phyloP scores from a whole-genome alignment of 2,113 vertebrate genomes.

The Podocnemis expansa region DNA sequence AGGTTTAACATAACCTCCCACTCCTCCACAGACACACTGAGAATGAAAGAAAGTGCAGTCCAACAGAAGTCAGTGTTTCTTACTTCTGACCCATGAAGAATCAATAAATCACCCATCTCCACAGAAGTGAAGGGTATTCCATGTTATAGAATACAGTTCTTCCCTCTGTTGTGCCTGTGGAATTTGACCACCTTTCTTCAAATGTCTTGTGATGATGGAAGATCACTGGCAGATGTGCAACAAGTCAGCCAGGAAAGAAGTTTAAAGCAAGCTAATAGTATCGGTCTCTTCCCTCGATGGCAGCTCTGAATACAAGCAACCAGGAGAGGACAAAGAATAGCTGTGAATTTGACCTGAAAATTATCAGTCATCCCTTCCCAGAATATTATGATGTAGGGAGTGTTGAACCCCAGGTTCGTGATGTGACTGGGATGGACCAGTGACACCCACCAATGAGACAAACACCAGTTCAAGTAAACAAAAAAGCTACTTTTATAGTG shows the following conservation, averaged over 20 bases:
- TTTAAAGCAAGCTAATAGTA: neutral
- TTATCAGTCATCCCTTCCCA: neutral
- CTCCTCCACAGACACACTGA: neutral
- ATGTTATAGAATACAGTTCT: neutral
- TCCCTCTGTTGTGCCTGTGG: neutral
- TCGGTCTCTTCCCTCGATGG: neutral
- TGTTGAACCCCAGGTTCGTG: no score
- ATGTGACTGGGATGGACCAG: no score
- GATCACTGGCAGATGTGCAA: neutral
- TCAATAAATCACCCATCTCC: neutral
- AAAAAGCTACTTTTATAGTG: no score
- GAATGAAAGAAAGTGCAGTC: neutral
- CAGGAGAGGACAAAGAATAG: neutral
- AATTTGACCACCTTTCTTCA: neutral
- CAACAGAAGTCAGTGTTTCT: fast-evolving
- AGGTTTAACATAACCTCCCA: neutral
- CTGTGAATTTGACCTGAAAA: neutral
- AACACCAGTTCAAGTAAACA: no score
- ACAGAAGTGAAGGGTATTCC: neutral
- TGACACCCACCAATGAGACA: no score
- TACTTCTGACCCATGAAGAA: neutral
- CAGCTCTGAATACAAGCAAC: neutral
- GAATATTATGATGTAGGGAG: no score
- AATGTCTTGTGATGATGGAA: no score
- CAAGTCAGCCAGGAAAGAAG: neutral